Base-by-base conservation (phyloP, 2,797 vertebrate genomes). In the Melanotaenia maccullochi region DNA sequence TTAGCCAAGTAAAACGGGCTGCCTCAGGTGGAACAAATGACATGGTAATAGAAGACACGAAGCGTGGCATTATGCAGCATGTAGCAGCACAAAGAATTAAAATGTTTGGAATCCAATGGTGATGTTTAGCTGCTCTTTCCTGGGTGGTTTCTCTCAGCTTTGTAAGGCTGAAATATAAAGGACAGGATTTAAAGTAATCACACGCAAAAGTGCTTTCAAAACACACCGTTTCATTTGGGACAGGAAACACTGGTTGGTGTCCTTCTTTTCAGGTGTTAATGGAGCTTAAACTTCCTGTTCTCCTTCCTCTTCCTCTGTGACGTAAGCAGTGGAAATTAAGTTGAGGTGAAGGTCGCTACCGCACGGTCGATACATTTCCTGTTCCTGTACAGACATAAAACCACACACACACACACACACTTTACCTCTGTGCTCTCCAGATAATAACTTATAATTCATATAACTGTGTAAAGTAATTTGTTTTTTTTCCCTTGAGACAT, bases 11-110 rank as follows among this genome's bases (percentile, higher is more conserved):
- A 79, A 81, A 90, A 86, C 3, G 9, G 67, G 55, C 71, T 70
- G 76, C 69, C 77, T 79, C 71, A 84, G 85, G 81, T 88, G 57
- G 77, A 87, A 62, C 75, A 78, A 85, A 79, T 72, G 33, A 36
- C 22, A 81, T 38, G 7, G 59, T 62, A 60, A 65, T 60, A 40
- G 71, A 81, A 82, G 62, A 72, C 44, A 30, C n/a, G 3, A 58
- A 61, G 69, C n/a, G 60, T 24, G 28, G 16, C 49, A 5, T 28
- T 11, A 38, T 24, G 18, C 32, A 20, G 24, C 20, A n/a, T 65
- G n/a, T 20, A 38, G 12, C 56, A 30, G 25, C 5, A 68, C 12
- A 69, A 65, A 36, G n/a, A 52, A 56, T 60, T 40, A 1, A 57
- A 67, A 67, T 57, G 35, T 32, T 68, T 82, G 60, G 11, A 57